These are phyloP conservation scores for Thinocorus orbignyianus DNA, from an alignment of 2,113 vertebrate genomes.

Conservation along the genomic window DNA sequence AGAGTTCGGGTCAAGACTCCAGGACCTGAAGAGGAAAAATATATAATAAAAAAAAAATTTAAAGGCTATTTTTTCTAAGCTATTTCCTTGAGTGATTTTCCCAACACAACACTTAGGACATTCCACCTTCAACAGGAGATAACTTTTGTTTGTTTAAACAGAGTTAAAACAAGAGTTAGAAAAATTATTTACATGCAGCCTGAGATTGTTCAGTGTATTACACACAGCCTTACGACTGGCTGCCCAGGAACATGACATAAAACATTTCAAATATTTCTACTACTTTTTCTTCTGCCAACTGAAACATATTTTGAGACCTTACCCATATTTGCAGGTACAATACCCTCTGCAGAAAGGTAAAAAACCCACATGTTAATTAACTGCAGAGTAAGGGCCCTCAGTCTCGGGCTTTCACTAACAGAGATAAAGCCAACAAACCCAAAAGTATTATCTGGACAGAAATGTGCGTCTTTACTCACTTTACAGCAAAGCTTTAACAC, in stretches of 20 bases:
- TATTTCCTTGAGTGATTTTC: not conserved
- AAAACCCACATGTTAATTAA: not conserved
- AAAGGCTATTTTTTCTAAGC: not conserved
- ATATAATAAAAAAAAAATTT: not conserved
- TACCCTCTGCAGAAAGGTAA: not conserved
- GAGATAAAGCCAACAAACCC: not conserved
- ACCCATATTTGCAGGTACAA: not conserved
- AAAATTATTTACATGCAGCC: not conserved
- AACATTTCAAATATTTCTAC: not conserved
- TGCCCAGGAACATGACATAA: not conserved
- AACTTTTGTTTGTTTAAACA: not conserved
- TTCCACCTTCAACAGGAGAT: not conserved
- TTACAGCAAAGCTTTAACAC: not conserved
- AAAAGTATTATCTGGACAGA: not conserved
- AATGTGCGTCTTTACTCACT: not conserved
- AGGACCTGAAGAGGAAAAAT: slow-evolving; percentile 76
- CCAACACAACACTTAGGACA: not conserved
- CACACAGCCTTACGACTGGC: not conserved
- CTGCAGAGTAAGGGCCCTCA: not conserved
- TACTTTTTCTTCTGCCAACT: not conserved
- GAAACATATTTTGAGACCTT: not conserved
- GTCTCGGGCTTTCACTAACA: not conserved
- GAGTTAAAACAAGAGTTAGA: not conserved
- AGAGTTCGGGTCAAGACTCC: slow-evolving; percentile 87
- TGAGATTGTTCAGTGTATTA: not conserved